Base-by-base conservation (phyloP, 2,797 vertebrate species). In the Aselliscus stoliczkanus region DNA sequence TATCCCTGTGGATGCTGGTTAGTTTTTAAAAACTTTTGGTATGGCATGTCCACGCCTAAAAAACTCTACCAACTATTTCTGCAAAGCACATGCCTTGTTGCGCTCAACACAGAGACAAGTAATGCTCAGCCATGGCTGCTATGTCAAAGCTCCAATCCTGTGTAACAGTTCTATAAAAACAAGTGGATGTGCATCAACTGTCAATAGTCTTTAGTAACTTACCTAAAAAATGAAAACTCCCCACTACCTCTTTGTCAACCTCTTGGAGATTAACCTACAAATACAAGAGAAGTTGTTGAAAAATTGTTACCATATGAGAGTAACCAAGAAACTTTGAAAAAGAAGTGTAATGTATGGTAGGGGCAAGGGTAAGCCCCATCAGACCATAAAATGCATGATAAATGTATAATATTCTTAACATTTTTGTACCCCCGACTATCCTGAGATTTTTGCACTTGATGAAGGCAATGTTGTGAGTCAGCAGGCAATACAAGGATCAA, bases 21-120 rank as follows among this genome's bases (percentile, higher is more conserved):
- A 31, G 67, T 77, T 67, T 88, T 79, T 20, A 18, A 29, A 85
- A 77, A 29, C 25, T 60, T 65, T 23, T 62, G 54, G n/a, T 21
- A 15, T 0, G 4, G 31, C 50, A 29, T 9, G 50, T 31, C 69
- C 0, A 0, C 0, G 25, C 54, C 37, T 27, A 37, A 29, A 54
- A 85, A 81, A 47, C 10, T 52, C 76, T 27, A 7, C 29, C 39
- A 39, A 2, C 25, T 70, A 34, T 93, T 93, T 77, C 69, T 82
- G 54, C 70, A 90, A 54, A 85, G 54, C 7, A 2, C 60, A 67
- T 50, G 83, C 34, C 67, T 72, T 0, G 12, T 64, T 93, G 65
- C 2, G 25, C 67, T 50, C 65, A 0, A 8, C 42, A 31, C 31
- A 34, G 0, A 20, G 87, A 37, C 77, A 29, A 82, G 52, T 9